These are phyloP conservation scores for Rotaria magnacalcarata DNA, from an alignment of 2,888 invertebrate genomes.

Conservation along the genomic window DNA sequence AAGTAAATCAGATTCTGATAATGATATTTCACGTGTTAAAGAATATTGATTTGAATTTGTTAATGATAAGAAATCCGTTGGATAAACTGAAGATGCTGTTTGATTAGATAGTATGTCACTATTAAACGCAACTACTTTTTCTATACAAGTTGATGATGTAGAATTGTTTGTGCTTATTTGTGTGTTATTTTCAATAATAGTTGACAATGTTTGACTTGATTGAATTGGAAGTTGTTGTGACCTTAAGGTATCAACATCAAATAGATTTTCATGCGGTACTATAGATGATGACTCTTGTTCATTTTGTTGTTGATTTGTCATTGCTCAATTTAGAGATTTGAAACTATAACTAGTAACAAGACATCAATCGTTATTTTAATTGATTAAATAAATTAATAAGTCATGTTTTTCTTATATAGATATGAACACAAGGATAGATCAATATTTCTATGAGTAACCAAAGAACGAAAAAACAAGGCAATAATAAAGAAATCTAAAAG, in stretches of 20 bases:
- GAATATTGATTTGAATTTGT: background rate
- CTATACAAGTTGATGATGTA: background rate
- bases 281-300: background rate
- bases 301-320: background rate
- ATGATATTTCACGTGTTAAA: background rate
- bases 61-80: background rate
- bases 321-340: background rate
- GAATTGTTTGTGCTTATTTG: background rate
- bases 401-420: background rate
- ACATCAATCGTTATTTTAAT: no score
- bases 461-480: background rate
- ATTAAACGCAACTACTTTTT: background rate
- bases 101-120: background rate
- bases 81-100: background rate
- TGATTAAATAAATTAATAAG: background rate
- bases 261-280: no score
- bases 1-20: slow-evolving; percentile 7
- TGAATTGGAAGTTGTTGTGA: no score
- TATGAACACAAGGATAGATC: background rate
- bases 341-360: no score
- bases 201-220: no score
- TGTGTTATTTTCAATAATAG: background rate
- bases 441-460: background rate
- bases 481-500: no score
- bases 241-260: no score